Base-by-base conservation (phyloP, 2,888 invertebrate genomes). In the Rapana venosa region DNA sequence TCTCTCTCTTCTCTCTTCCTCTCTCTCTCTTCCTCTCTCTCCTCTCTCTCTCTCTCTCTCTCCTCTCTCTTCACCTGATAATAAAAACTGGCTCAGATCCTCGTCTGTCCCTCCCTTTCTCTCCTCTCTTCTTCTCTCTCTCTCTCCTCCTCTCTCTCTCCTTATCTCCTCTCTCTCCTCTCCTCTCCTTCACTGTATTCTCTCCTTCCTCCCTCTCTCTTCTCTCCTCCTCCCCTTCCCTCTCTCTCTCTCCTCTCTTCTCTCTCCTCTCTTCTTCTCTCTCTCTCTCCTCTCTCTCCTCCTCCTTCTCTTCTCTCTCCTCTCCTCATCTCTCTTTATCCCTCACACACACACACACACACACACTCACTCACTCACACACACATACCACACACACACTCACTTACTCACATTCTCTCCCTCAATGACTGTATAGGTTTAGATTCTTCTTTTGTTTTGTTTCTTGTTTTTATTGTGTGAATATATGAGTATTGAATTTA, bases 11-110 rank as follows among this genome's bases (percentile, higher is more conserved):
- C 36, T 87, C 36, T 35, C 70, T 35, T 26, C 35, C 74, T 87
- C 26, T 70, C 74, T 87, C 74, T 87, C 36, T 70, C 36, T 70
- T 74, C 74, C 36, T 70, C 35, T 70, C 35, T 70, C 36, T 35
- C 56, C n/a, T 17, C 30, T 30, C n/a, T n/a, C 30, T 58, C n/a
- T 11, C 58, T n/a, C 56, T 58, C n/a, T 86, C 58, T 58, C n/a
- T 35, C 56, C 56, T 58, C 58, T 26, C 58, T 26, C 58, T 26
- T n/a, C 30, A 13, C n/a, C 22, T 35, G 17, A n/a, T n/a, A n/a
- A n/a, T n/a, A n/a, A n/a, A n/a, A n/a, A n/a, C n/a, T 26, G 6
- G 6, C 74, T 26, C 74, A 20, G 22, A 20, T 26, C 26, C 74
- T n/a, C 74, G 6, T n/a, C 74, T n/a, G 20, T n/a, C 26, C 26